phyloP scores from a whole-genome alignment of 2,113 vertebrate genomes.

The Sphyrna mokarran region DNA sequence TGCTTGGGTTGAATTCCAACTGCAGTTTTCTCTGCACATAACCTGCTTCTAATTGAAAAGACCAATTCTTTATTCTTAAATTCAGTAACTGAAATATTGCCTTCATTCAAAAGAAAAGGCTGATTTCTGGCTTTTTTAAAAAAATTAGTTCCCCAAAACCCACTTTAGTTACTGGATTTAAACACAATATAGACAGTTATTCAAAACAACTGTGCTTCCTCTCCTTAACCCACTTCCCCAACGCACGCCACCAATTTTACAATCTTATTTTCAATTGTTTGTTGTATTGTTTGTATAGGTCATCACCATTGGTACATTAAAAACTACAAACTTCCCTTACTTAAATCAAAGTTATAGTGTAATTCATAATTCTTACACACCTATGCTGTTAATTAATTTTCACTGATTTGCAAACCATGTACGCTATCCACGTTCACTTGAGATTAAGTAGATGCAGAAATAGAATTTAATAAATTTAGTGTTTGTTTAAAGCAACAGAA shows the following conservation, averaged over 20 bases:
- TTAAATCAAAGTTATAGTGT: neutral
- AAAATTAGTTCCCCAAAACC: neutral
- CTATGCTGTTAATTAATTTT: neutral
- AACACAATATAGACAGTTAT: neutral
- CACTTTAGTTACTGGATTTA: neutral
- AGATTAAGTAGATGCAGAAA: neutral
- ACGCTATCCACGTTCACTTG: neutral
- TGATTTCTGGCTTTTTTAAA: neutral
- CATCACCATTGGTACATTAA: constrained; percentile 13
- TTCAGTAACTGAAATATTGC: neutral
- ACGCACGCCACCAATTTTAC: neutral
- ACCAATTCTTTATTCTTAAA: neutral
- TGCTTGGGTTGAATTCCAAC: neutral
- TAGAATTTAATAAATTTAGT: constrained; percentile 8
- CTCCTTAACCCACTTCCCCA: neutral
- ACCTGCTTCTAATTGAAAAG: neutral
- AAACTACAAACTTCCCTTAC: neutral
- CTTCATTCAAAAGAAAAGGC: neutral
- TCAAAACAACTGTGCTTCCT: neutral
- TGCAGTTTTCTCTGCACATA: neutral
- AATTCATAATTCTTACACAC: constrained; percentile 19
- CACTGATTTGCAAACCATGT: neutral
- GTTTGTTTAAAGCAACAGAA: neutral
- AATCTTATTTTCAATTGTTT: neutral
- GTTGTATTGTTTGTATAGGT: neutral